Evolutionary conservation across 2,888 invertebrate genomes (phyloP), one percentile per base, ranked within the genome.

Genomic region (Watsonalla cultraria): DNA sequence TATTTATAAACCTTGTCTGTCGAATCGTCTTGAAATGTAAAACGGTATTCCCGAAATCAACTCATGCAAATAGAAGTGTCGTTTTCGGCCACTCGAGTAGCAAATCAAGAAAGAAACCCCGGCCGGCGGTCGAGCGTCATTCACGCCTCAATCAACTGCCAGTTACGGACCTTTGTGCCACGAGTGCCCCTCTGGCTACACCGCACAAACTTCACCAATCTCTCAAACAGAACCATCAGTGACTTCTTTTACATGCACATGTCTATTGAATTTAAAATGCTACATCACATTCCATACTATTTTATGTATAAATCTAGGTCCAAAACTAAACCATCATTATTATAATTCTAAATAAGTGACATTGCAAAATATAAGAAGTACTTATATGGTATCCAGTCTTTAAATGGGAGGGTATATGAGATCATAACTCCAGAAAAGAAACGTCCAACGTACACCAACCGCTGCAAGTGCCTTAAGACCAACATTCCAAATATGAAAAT

Each of bases 401-500:
- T 5, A 37, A 49, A 39, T 49, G 14, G 48, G 37, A 49, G 14
- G 14, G 9, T 9, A 8, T 11, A 11, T 8, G 62, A 66, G 61
- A 64, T 53, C 59, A 67, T 68, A 71, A 66, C 68, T 65, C 62
- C 67, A 76, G 76, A 66, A 67, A 65, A 68, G 64, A 79, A 84
- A 83, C 72, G 81, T 74, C 81, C 59, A 61, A 82, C 75, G 72
- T 79, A 68, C 77, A 70, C 59, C 64, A 68, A 66, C 66, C 54
- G 66, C 72, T 72, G 74, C 76, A 77, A 76, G 71, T 74, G 76
- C 78, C 85, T 86, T 82, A 70, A 85, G 84, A 82, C 77, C 83
- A 76, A 85, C 82, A 83, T 83, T 83, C 79, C 84, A 84, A 82
- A 89, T 90, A 91, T 91, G 89, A 91, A 90, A 90, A 90, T 90